A percentile compares a stretch with the other conserved stretches of the same genome.
These are phyloP conservation scores for Caenorhabditis drosophilae DNA, from an alignment of 2,888 invertebrate genomes.

Conservation along the genomic window DNA sequence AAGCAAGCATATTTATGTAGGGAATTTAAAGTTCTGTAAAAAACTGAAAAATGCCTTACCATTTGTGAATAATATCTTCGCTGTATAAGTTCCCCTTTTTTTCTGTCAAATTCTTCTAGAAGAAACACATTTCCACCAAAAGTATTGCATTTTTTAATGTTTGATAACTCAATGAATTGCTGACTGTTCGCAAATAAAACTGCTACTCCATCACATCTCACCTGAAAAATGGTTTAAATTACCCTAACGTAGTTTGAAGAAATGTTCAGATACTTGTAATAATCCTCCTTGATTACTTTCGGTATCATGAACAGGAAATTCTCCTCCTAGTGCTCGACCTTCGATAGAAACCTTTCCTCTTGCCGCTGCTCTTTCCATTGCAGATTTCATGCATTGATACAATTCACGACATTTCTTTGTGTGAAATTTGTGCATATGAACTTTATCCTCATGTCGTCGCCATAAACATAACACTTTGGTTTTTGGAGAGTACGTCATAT, in stretches of 20 bases:
- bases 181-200: conserved; percentile 98
- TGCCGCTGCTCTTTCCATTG: conserved; percentile 86
- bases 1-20: neutral
- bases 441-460: conserved; percentile 84
- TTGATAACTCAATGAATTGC: conserved; percentile 98
- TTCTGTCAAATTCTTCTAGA: conserved; percentile 98
- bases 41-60: conserved; percentile 76
- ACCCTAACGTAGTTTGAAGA: neutral
- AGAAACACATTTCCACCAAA: conserved; percentile 98
- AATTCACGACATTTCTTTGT: conserved; percentile 98
- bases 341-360: conserved; percentile 74
- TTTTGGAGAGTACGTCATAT: conserved; percentile 99
- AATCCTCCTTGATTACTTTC: conserved; percentile 88
- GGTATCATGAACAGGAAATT: conserved; percentile 98
- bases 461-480: conserved; percentile 86
- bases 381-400: conserved; percentile 96
- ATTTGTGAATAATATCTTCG: conserved; percentile 96
- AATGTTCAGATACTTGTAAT: conserved; percentile 27
- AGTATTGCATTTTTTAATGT: conserved; percentile 99
- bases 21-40: neutral
- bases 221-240: conserved; percentile 31
- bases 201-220: conserved; percentile 97
- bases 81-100: conserved; percentile 92
- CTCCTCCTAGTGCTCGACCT: conserved; percentile 77
- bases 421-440: conserved; percentile 95